Percentiles rank a stretch among this genome's conserved stretches.
These are phyloP conservation scores for Plutella xylostella DNA, from an alignment of 2,888 invertebrate species.

Conservation along the genomic window DNA sequence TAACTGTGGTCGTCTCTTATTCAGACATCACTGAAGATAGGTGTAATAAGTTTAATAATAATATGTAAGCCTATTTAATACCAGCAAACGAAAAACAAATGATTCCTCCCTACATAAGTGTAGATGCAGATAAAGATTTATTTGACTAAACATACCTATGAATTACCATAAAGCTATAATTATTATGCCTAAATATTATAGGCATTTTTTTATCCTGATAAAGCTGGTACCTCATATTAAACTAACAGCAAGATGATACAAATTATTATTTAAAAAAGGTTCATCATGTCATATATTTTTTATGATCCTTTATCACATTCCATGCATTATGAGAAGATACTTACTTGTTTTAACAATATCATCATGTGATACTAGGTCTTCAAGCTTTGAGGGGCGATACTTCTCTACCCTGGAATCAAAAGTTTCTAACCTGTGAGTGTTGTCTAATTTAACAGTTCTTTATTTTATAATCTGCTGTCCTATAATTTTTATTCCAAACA, in stretches of 20 bases:
- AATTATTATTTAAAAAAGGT: background rate
- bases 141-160: no score
- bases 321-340: constrained; percentile 25
- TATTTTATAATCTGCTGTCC: background rate
- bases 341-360: constrained; percentile 97
- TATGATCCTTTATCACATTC: background rate
- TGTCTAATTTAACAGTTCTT: background rate
- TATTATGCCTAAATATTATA: background rate
- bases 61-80: no score
- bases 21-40: background rate
- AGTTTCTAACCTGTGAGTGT: background rate
- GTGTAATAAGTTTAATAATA: background rate
- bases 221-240: background rate
- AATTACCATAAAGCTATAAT: background rate
- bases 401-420: constrained; percentile 89
- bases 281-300: background rate
- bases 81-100: no score
- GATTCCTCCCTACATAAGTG: no score
- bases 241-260: background rate
- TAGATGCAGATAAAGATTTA: no score
- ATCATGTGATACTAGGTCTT: constrained; percentile 96
- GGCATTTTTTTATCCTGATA: background rate
- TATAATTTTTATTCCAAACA: background rate
- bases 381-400: constrained; percentile 91
- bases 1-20: background rate